phyloP scores from a whole-genome alignment of 2,797 vertebrate genomes.

The Melanotaenia nigrans region DNA sequence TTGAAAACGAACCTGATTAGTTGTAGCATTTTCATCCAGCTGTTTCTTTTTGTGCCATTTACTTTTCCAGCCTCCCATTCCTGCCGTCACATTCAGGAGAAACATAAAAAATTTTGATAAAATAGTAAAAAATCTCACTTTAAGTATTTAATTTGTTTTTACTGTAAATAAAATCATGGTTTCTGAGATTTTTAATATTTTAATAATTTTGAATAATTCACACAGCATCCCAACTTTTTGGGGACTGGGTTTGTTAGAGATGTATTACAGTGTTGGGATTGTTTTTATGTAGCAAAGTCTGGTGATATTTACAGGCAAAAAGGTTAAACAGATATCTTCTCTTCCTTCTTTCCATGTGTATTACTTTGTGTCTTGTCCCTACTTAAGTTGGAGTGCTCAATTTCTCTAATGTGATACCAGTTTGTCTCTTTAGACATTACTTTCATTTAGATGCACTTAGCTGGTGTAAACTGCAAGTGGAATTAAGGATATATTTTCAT shows the following conservation, averaged over 20 bases:
- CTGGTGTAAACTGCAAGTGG: slow-evolving; percentile 4
- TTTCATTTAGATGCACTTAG: slow-evolving; percentile 27
- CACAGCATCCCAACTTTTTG: too few species aligned
- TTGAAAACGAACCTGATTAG: background rate
- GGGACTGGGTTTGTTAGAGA: background rate
- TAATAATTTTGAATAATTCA: too few species aligned
- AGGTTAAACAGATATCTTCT: background rate
- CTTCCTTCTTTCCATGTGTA: background rate
- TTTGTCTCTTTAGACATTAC: slow-evolving; percentile 26
- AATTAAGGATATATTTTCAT: slow-evolving; percentile 19
- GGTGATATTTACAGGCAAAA: background rate
- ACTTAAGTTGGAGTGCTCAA: slow-evolving; percentile 7
- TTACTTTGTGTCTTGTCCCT: background rate
- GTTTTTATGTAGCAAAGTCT: background rate
- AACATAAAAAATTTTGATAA: background rate
- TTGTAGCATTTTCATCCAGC: background rate
- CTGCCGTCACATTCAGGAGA: background rate
- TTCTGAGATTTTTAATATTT: too few species aligned
- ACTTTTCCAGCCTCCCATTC: background rate
- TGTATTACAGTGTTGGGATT: background rate
- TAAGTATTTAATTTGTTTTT: too few species aligned
- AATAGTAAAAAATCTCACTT: too few species aligned
- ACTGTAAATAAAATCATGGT: too few species aligned
- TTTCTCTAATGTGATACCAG: slow-evolving; percentile 27
- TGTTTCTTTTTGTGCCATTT: background rate